phyloP scores from a whole-genome alignment of 2,113 vertebrate species.

The Gymnogyps californianus region DNA sequence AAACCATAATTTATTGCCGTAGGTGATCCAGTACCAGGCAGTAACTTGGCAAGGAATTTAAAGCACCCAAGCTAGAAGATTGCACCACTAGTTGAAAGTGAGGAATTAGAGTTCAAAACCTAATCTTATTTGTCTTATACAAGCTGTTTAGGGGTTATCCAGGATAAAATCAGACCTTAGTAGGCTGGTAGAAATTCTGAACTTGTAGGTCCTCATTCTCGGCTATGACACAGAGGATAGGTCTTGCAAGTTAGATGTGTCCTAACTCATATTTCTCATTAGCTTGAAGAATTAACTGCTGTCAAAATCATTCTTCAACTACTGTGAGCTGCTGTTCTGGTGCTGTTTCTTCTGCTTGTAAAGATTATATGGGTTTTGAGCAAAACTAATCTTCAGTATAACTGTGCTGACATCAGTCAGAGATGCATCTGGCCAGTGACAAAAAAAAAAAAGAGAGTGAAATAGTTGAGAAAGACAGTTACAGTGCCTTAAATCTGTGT shows the following conservation, averaged over 20 bases:
- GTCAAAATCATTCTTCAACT: not conserved
- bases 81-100: not conserved
- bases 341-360: not conserved
- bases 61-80: not conserved
- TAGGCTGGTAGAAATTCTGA: not conserved
- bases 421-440: not conserved
- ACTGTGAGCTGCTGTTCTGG: not conserved
- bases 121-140: not conserved
- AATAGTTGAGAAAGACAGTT: not conserved
- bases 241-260: not conserved
- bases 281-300: not conserved
- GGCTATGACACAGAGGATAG: not conserved
- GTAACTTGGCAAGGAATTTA: not conserved
- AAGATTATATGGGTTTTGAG: not conserved
- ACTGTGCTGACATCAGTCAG: not conserved
- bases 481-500: not conserved
- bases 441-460: not conserved
- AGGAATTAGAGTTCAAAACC: not conserved
- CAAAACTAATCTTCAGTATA: not conserved
- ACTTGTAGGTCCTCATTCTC: not conserved
- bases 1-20: not conserved
- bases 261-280: not conserved
- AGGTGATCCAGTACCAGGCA: not conserved
- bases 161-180: not conserved
- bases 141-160: not conserved